phyloP scores from a whole-genome alignment of 2,797 vertebrate species.

The Alectoris magna region DNA sequence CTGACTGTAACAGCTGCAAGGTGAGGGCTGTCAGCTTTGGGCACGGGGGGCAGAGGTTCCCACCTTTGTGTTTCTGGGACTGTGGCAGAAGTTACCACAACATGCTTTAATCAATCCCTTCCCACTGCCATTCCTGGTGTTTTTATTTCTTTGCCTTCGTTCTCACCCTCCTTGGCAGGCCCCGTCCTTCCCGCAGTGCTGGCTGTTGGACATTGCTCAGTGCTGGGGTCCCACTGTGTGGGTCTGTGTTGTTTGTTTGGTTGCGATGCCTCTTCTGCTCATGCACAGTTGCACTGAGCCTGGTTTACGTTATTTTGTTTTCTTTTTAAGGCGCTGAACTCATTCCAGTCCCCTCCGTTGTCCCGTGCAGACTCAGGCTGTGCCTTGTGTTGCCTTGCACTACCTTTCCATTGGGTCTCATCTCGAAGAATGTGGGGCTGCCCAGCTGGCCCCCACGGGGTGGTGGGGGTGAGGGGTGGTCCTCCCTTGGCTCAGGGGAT shows the following conservation, averaged over 20 bases:
- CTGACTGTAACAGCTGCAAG: background rate
- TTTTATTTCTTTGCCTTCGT: conserved; percentile 29
- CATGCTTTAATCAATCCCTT: conserved; percentile 58
- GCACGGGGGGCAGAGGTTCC: background rate
- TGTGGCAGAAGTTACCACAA: conserved; percentile 21
- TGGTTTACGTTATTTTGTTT: background rate
- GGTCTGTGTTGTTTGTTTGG: background rate
- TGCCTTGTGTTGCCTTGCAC: conserved; percentile 51
- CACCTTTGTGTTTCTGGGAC: background rate
- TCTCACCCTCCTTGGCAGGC: background rate
- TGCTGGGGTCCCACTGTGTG: background rate
- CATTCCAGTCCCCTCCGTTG: background rate
- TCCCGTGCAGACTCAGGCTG: background rate
- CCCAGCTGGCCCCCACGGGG: too few species aligned
- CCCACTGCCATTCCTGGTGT: background rate
- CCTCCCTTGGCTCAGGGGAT: background rate
- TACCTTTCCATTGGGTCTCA: conserved; percentile 16
- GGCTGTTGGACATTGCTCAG: background rate
- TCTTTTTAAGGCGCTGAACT: conserved; percentile 33
- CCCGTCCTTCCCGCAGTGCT: background rate
- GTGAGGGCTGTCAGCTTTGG: background rate
- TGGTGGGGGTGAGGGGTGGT: too few species aligned
- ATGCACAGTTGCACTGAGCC: background rate
- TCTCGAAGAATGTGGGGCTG: background rate
- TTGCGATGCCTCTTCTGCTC: background rate